Evolutionary conservation across 1,140 invertebrate genomes (phyloP), one percentile per base, ranked within the genome.

Genomic region (Epicauta chinensis): DNA sequence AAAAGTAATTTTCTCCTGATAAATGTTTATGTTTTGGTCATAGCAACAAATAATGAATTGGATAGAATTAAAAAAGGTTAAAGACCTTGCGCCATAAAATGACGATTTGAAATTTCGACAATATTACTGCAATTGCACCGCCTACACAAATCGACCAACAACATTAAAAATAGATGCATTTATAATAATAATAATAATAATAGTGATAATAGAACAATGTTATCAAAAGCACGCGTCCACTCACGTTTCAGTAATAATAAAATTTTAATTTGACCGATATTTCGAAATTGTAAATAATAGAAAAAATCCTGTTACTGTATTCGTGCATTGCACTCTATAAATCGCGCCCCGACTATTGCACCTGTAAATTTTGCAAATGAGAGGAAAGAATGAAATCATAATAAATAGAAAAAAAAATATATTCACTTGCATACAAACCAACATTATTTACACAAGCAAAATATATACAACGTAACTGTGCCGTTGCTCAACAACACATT

Each of bases 221-320:
- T 47, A 47, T 47, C 45, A 37, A 12, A 37, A 23, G 23, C 35
- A 29, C 10, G 38, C 35, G 45, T 38, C 45, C 45, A 37, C 45
- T 37, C 35, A 47, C 45, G 30, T 38, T 47, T 47, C 45, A 43
- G 16, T 29, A 14, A n/a, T 29, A 43, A 17, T 32, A 30, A 40
- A 60, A 54, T 57, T 47, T 23, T 23, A 23, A 60, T 60, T 60
- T 51, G 55, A 60, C 58, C 51, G 50, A 60, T 54, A 60, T 60
- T 54, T 23, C 53, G 41, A 53, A 51, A 45, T 54, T 54, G n/a
- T n/a, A n/a, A 3, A 2, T 23, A 23, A 23, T 23, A 23, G 23
- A 23, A 23, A 23, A 23, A 23, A 23, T 5, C 23, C 36, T 55
- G 46, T 56, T 53, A 51, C 56, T 56, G 51, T 53, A 58, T 55